Base-by-base conservation (phyloP, 2,888 invertebrate genomes). In the Lasioglossum oenotherae region DNA sequence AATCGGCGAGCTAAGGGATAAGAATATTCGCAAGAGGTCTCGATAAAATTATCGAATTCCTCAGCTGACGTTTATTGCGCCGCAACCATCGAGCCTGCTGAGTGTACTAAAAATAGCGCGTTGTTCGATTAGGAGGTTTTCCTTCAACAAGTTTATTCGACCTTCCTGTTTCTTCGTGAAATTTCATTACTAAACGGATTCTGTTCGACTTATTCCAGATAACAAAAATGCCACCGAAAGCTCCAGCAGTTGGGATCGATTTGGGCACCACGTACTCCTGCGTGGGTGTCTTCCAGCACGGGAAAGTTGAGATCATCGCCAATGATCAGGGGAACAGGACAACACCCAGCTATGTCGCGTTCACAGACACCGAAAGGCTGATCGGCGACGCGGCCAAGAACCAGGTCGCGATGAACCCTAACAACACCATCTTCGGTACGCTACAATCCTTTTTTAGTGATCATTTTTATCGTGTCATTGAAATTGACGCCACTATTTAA, bases 311-410 rank as follows among this genome's bases (percentile, higher is more conserved):
- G 94, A 98, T 98, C 94, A 98, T 98, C 93, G 98, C 98, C 82
- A 98, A 98, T 94, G 98, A 98, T 94, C 98, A 98, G 95, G 98
- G 98, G 87, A 98, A 98, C 95, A 96, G 98, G 78, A 98, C 98
- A 16, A 98, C 98, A 76, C 98, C 98, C 74, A 98, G 98, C 88
- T 98, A 98, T 95, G 98, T 98, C 76, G 98, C 98, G 8, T 98
- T 98, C 95, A 98, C 98, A 41, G 98, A 98, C 91, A 97, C 97
- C 5, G 98, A 98, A 95, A 96, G 98, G 75, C 96, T 98, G 60
- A 98, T 98, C 91, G 98, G 98, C 69, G 98, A 98, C 95, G 98
- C 98, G 31, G 98, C 98, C 57, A 98, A 98, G 95, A 98, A 98
- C 94, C 98, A 98, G 95, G 97, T 97, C 44, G 92, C 98, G 89